Percentiles rank a stretch among this genome's conserved stretches.
phyloP scores from a whole-genome alignment of 2,113 vertebrate genomes.

The Zosterops japonicus region DNA sequence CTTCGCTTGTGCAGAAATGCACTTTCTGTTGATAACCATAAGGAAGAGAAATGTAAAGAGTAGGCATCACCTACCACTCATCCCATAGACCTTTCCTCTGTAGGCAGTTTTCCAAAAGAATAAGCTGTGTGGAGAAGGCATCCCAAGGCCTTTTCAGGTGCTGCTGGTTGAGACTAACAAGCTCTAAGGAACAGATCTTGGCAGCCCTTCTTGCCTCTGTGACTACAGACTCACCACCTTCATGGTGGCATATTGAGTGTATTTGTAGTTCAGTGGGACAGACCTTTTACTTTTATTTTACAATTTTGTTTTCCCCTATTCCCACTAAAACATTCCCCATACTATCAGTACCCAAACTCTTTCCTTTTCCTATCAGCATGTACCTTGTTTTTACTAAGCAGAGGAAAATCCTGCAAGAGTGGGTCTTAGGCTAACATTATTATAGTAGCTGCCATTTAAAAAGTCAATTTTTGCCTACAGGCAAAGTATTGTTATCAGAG shows the following conservation, averaged over 20 bases:
- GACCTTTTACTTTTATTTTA: background rate
- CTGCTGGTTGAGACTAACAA: background rate
- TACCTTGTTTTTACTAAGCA: background rate
- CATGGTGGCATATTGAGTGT: background rate
- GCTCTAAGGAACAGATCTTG: background rate
- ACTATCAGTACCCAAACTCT: background rate
- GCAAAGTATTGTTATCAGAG: conserved; percentile 63
- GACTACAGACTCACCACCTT: background rate
- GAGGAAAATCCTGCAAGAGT: conserved; percentile 20
- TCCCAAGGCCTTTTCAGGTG: background rate
- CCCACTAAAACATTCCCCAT: rapidly evolving
- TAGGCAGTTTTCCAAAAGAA: background rate
- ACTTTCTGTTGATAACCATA: background rate
- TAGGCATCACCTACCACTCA: background rate
- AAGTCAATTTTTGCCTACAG: conserved; percentile 68
- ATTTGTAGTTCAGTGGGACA: background rate
- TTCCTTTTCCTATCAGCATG: background rate
- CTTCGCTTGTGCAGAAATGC: background rate
- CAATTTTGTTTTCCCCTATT: background rate
- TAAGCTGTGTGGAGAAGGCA: background rate
- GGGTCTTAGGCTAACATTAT: conserved; percentile 18
- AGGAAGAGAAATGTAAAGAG: background rate
- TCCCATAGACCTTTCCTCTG: background rate
- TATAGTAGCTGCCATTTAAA: conserved; percentile 55
- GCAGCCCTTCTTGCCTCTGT: background rate